These are phyloP conservation scores for Chaetorhynchus papuensis DNA, from an alignment of 2,113 vertebrate genomes.

Conservation along the genomic window DNA sequence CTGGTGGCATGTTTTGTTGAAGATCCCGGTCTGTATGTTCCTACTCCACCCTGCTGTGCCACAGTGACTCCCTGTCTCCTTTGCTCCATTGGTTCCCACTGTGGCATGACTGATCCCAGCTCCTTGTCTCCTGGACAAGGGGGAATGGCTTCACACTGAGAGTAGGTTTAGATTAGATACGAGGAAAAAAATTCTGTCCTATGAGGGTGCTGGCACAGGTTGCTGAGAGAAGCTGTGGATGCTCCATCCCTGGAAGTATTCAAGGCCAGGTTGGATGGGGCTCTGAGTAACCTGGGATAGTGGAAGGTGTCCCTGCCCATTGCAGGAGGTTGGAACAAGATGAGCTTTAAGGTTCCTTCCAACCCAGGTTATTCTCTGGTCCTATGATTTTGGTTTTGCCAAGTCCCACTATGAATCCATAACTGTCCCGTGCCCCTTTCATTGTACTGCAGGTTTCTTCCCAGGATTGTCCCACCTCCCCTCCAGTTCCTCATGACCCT, in stretches of 20 bases:
- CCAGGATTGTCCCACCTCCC: not conserved
- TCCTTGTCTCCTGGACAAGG: not conserved
- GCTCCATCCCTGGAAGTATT: not conserved
- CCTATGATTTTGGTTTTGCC: not conserved
- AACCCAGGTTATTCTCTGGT: not conserved
- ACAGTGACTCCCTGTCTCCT: rapidly evolving
- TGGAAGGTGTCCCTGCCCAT: not conserved
- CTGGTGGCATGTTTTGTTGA: not conserved
- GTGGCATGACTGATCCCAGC: not conserved
- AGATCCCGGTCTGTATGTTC: rapidly evolving
- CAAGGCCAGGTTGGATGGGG: not conserved
- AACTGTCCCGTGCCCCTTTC: not conserved
- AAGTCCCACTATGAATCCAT: not conserved
- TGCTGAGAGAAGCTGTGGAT: not conserved
- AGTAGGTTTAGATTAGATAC: not conserved
- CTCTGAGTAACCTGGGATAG: rapidly evolving
- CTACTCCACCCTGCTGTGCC: not conserved
- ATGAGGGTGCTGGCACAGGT: not conserved
- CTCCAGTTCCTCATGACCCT: not conserved
- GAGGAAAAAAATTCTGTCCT: not conserved
- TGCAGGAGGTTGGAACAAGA: rapidly evolving
- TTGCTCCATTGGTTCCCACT: not conserved
- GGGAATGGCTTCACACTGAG: not conserved
- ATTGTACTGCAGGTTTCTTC: not conserved
- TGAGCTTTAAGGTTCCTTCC: not conserved